Conservation (phyloP, 2,888 invertebrate genomes). For the Drosophila mettleri region DNA sequence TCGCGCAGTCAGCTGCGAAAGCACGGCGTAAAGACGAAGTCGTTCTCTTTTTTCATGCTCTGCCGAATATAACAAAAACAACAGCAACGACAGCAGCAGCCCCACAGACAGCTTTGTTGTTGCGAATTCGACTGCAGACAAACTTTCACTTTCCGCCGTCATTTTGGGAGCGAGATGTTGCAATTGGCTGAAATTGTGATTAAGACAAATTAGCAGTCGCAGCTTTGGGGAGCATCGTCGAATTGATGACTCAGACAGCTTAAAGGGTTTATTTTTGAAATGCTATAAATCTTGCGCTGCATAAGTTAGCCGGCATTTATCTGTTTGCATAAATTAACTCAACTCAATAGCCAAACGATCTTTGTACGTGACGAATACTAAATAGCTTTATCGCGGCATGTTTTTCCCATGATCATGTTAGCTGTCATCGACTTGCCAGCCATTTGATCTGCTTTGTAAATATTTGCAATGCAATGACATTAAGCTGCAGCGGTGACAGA, state of each 20-base stretch:
- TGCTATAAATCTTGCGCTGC: background rate
- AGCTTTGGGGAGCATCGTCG: conserved; percentile 4
- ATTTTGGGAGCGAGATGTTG: conserved; percentile 52
- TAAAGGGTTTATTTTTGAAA: conserved; percentile 4
- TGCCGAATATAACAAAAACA: conserved; percentile 44
- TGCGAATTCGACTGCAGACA: conserved; percentile 70
- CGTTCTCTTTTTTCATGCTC: conserved; percentile 57
- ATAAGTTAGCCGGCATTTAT: conserved; percentile 27
- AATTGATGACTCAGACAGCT: conserved; percentile 44
- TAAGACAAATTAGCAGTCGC: conserved; percentile 20
- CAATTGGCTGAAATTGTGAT: conserved; percentile 48
- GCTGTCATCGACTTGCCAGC: background rate
- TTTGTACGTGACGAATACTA: conserved; percentile 19
- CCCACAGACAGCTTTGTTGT: conserved; percentile 32
- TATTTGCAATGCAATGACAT: conserved; percentile 1
- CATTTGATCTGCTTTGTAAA: background rate
- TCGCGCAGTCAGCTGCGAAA: conserved; percentile 56
- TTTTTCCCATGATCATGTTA: conserved; percentile 11
- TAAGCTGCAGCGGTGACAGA: background rate
- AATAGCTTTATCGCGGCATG: background rate
- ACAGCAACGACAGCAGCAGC: conserved; percentile 7
- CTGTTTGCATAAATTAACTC: conserved; percentile 24
- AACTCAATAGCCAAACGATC: conserved; percentile 20
- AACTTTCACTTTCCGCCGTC: conserved; percentile 67
- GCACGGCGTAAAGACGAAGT: conserved; percentile 25